phyloP scores from a whole-genome alignment of 2,888 invertebrate genomes.

The Smittia aterrima region DNA sequence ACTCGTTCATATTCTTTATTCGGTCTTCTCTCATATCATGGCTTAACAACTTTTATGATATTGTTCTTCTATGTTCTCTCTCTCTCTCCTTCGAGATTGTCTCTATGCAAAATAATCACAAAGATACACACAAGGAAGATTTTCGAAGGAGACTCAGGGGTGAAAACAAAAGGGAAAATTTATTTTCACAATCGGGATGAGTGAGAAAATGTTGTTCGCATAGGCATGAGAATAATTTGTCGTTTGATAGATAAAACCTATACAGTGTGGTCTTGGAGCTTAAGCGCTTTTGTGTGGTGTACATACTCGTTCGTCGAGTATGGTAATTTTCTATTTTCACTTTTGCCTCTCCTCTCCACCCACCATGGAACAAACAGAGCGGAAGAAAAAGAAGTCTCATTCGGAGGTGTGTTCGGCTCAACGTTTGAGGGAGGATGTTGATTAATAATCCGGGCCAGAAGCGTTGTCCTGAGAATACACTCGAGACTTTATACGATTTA shows the following conservation, averaged over 20 bases:
- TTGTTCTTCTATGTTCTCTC: neutral
- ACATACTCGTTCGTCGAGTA: neutral
- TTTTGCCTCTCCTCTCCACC: neutral
- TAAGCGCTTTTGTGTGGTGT: neutral
- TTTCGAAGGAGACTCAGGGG: neutral
- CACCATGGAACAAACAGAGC: neutral
- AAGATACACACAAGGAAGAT: neutral
- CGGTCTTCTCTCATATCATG: neutral
- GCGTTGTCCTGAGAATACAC: neutral
- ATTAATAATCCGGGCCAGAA: neutral
- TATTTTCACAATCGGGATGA: neutral
- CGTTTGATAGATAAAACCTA: neutral
- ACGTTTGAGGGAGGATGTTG: neutral
- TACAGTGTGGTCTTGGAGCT: neutral
- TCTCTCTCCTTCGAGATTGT: neutral
- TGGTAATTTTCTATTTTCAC: neutral
- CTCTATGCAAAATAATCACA: slow-evolving; percentile 16
- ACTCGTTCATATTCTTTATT: no score
- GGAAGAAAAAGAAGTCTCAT: neutral
- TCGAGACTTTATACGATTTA: slow-evolving; percentile 18
- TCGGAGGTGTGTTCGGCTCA: neutral
- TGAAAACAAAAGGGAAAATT: neutral
- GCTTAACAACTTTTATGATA: slow-evolving; percentile 10
- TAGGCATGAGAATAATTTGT: slow-evolving; percentile 4
- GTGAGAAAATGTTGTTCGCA: neutral